phyloP scores from a whole-genome alignment of 2,797 vertebrate species.

The Mormyrops boulengeri region DNA sequence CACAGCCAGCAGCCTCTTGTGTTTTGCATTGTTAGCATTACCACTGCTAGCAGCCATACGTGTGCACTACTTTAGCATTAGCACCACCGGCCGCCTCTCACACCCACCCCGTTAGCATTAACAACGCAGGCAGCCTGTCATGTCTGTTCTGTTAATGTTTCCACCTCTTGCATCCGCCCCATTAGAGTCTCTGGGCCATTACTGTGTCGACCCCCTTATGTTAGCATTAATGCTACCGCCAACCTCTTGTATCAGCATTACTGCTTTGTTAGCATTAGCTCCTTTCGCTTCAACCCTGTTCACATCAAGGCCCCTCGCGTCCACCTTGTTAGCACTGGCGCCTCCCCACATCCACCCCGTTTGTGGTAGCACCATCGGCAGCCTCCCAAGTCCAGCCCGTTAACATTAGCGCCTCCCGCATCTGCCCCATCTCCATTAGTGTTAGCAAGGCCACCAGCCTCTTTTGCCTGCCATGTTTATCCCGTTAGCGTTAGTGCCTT shows the following conservation, averaged over 20 bases:
- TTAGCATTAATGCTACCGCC: background rate
- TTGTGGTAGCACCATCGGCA: background rate
- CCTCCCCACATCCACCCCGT: background rate
- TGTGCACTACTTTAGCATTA: background rate
- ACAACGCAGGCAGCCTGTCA: too few relatives aligned
- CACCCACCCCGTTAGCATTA: too few relatives aligned
- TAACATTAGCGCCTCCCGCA: background rate
- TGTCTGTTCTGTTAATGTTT: background rate
- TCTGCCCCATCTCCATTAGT: background rate
- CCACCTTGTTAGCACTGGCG: background rate
- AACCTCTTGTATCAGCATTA: background rate
- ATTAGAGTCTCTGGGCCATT: too few relatives aligned
- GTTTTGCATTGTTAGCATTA: background rate
- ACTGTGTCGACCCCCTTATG: too few relatives aligned
- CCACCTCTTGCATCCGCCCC: too few relatives aligned
- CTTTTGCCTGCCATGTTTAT: background rate
- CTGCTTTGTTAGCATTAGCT: background rate
- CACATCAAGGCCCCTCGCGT: background rate
- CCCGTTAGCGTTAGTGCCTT: background rate
- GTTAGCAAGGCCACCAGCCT: background rate
- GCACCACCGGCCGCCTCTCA: background rate
- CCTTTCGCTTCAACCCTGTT: background rate
- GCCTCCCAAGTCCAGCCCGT: background rate
- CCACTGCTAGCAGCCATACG: background rate
- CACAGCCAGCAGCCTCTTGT: rapidly evolving